Evolutionary conservation across 2,113 vertebrate species (phyloP).

Genomic region (Dromaius novaehollandiae): DNA sequence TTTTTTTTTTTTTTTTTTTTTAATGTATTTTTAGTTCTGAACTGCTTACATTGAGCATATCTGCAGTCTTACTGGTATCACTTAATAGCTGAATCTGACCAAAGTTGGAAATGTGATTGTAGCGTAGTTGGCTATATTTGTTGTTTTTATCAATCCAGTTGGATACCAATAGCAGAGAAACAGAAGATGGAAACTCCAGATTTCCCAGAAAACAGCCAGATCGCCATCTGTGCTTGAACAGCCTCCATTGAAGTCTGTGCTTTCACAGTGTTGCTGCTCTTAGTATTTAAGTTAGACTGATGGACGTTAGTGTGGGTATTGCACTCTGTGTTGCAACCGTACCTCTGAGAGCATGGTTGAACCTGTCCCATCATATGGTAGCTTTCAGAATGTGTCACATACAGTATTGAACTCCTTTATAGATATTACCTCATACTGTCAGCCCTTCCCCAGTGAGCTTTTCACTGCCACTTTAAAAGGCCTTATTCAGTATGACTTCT

Average conservation of each 20-base stretch:
- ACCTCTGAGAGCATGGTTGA: neutral
- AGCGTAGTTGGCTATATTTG: accelerated
- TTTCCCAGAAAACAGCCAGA: neutral
- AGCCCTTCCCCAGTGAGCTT: neutral
- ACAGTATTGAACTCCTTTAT: neutral
- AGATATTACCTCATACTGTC: neutral
- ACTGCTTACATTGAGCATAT: neutral
- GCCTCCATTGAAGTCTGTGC: neutral
- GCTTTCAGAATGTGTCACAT: neutral
- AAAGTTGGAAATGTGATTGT: neutral
- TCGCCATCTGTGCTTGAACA: neutral
- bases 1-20: neutral
- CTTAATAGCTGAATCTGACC: neutral
- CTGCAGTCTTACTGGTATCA: neutral
- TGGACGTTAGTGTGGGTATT: neutral
- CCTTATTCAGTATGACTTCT: neutral
- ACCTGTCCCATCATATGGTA: neutral
- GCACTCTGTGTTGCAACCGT: accelerated
- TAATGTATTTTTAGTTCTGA: neutral
- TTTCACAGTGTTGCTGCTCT: neutral
- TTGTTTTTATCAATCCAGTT: neutral
- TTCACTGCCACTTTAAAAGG: neutral
- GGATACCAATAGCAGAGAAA: neutral
- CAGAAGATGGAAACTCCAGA: neutral
- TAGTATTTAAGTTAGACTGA: neutral